Conservation (phyloP, 2,113 vertebrate genomes). For the Silurus meridionalis region DNA sequence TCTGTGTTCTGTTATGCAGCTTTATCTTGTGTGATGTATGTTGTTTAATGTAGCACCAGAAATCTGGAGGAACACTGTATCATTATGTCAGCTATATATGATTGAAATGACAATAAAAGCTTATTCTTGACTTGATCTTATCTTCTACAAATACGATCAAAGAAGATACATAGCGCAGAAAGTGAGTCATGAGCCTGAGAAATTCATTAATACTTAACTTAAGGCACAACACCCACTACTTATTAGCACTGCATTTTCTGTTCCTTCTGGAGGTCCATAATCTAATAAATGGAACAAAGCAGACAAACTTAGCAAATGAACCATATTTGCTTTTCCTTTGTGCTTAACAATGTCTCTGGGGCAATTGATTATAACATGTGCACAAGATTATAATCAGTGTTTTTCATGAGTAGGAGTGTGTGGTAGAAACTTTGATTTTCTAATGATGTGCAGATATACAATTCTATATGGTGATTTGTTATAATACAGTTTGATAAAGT, state of each 20-base stretch:
- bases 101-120: too few species aligned
- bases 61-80: too few species aligned
- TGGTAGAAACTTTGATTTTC: constrained; percentile 5
- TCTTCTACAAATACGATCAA: not conserved
- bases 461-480: constrained; percentile 1
- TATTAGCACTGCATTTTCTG: constrained; percentile 14
- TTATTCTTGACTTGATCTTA: not conserved
- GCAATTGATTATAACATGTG: not conserved
- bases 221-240: not conserved
- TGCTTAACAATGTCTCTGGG: constrained; percentile 22
- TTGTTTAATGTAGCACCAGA: too few species aligned
- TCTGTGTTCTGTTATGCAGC: too few species aligned
- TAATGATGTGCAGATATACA: constrained; percentile 2
- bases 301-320: constrained; percentile 2
- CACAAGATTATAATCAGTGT: constrained; percentile 14
- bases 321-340: constrained; percentile 14
- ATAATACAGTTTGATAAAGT: not conserved
- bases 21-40: too few species aligned
- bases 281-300: constrained; percentile 24
- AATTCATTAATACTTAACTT: not conserved
- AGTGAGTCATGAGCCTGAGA: constrained; percentile 1
- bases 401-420: constrained; percentile 27
- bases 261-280: constrained; percentile 3
- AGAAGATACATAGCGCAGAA: not conserved
- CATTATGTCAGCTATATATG: too few species aligned